Evolutionary conservation across 2,113 vertebrate species (phyloP), one percentile per base, ranked within the genome.

Genomic region (Deroptyus accipitrinus): DNA sequence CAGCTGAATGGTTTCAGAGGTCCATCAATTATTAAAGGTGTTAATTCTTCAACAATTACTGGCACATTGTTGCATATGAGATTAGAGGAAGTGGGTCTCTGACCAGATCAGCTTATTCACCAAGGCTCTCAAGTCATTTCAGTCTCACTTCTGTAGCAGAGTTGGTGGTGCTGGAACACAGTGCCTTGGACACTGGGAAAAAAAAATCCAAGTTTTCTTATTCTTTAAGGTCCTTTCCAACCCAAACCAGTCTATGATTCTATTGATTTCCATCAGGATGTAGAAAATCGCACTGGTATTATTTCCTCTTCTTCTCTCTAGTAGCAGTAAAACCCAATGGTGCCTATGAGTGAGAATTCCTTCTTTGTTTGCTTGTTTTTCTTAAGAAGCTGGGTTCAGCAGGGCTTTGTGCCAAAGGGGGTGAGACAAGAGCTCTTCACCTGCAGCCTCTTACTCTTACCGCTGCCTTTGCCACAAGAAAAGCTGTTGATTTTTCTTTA

Each of bases 21-120:
- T 73, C 55, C 73, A 84, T 95, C 83, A 94, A 44, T 96, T 94
- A 92, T 94, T 94, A 92, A 93, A 92, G 25, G 49, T n/a, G 27
- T 76, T 95, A 95, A 94, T 92, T 96, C 83, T 94, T 76, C 83
- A 74, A 92, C 77, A 87, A 79, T 89, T 84, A 76, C 62, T 92
- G 67, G 86, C 73, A 82, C 23, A 2, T 59, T 82, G 83, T 4
- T 2, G 61, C 67, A 12, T 90, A 80, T 84, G 68, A 87, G 39
- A 88, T 86, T 67, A 90, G 64, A 86, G 68, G 76, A 83, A 70
- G 42, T 57, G 94, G 84, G 57, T 91, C 70, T 87, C 81, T 82
- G 49, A 86, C 59, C 66, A 90, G 84, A 73, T 93, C 77, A 73
- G 23, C 63, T 41, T 79, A 15, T 86, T 90, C 75, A 46, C 48